A percentile compares a stretch with the other conserved stretches of the same genome.
Evolutionary conservation across 2,797 vertebrate species (phyloP).

Genomic region (Kryptolebias ocellatus): DNA sequence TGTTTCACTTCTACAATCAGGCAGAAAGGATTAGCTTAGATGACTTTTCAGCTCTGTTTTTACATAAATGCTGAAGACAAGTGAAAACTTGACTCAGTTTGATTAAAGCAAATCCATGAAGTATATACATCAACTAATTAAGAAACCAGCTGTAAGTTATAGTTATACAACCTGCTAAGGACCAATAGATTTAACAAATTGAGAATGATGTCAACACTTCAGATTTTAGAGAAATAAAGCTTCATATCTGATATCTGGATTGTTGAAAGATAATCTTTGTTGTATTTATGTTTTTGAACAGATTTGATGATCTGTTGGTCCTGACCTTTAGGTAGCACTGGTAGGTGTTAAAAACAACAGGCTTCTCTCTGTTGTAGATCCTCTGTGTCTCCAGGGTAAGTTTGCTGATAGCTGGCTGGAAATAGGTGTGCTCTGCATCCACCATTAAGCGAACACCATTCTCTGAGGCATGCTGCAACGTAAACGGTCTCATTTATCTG

Average conservation of each 20-base stretch:
- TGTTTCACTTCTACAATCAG: too few relatives aligned
- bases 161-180: too few relatives aligned
- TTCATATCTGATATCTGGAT: constrained; percentile 1
- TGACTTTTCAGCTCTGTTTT: too few relatives aligned
- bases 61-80: too few relatives aligned
- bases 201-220: too few relatives aligned
- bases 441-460: constrained; percentile 90
- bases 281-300: background rate
- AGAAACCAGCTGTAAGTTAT: background rate
- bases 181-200: too few relatives aligned
- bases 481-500: background rate
- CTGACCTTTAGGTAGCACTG: constrained; percentile 94
- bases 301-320: constrained; percentile 1
- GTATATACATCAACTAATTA: background rate
- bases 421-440: constrained; percentile 93
- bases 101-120: too few relatives aligned
- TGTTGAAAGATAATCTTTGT: too few relatives aligned
- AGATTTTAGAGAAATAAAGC: background rate
- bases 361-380: constrained; percentile 85
- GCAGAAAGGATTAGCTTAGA: too few relatives aligned
- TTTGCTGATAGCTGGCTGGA: constrained; percentile 92
- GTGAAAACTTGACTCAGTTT: too few relatives aligned
- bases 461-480: constrained; percentile 83
- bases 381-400: constrained; percentile 90
- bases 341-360: constrained; percentile 90